Conservation (phyloP, 2,888 invertebrate species). For the Brenthis hecate region DNA sequence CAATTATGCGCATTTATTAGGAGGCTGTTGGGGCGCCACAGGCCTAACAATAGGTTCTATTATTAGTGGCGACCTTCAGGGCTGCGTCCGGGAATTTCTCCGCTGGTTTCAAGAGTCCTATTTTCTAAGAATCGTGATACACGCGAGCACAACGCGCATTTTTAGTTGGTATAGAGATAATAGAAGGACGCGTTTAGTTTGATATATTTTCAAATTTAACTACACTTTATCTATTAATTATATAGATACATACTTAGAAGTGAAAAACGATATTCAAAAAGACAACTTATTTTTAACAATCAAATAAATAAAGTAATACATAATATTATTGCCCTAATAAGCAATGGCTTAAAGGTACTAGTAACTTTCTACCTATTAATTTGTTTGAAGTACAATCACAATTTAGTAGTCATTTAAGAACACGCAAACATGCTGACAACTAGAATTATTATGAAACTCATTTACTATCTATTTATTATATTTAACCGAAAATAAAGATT, state of each 20-base stretch:
- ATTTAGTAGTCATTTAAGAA: not conserved
- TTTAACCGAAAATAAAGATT: constrained; percentile 9
- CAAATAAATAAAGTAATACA: too few species aligned
- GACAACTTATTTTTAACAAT: too few species aligned
- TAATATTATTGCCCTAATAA: too few species aligned
- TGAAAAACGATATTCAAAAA: too few species aligned
- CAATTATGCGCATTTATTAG: not conserved
- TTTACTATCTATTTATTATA: not conserved
- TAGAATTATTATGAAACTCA: too few species aligned
- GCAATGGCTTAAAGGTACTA: too few species aligned
- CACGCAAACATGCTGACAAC: not conserved
- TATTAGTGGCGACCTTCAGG: constrained; percentile 73
- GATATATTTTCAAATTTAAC: constrained; percentile 5
- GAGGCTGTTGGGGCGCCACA: constrained; percentile 43
- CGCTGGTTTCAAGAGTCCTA: constrained; percentile 60
- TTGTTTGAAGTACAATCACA: too few species aligned
- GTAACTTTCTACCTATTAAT: too few species aligned
- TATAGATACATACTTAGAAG: too few species aligned
- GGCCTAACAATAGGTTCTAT: constrained; percentile 52
- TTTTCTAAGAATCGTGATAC: constrained; percentile 71
- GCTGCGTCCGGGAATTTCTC: constrained; percentile 60
- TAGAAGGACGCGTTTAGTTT: constrained; percentile 22
- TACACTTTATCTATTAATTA: not conserved
- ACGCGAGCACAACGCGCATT: constrained; percentile 65
- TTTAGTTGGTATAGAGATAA: constrained; percentile 47